Conservation (phyloP, 2,113 vertebrate species). For the Drymodes brunneopygia region DNA sequence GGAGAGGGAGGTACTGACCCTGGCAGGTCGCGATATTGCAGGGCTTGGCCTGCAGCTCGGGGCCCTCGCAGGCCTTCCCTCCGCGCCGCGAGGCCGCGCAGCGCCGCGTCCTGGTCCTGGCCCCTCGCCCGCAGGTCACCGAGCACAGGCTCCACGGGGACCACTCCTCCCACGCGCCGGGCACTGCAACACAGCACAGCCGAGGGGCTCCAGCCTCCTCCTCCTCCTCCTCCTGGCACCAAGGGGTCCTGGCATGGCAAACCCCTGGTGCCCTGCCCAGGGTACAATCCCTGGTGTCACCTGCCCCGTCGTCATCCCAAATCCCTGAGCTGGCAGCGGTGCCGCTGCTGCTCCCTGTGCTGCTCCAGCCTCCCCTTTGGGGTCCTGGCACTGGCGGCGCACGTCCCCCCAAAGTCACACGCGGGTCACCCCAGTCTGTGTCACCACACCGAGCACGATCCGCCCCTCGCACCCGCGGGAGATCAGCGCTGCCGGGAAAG, state of each 20-base stretch:
- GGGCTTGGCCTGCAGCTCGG: slow-evolving; percentile 88
- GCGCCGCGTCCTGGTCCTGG: slow-evolving; percentile 87
- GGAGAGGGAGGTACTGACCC: slow-evolving; percentile 82
- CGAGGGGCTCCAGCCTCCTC: background rate
- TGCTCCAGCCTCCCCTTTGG: background rate
- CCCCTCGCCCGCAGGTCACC: slow-evolving; percentile 91
- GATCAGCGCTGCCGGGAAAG: background rate
- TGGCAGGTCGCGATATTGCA: slow-evolving; percentile 92
- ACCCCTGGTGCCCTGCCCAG: background rate
- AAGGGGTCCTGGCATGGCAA: background rate
- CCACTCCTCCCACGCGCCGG: slow-evolving; percentile 90
- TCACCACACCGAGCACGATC: fast-evolving
- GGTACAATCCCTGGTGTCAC: fast-evolving
- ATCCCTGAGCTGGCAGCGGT: background rate
- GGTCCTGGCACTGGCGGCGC: background rate
- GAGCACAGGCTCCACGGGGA: slow-evolving; percentile 96
- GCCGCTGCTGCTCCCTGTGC: background rate
- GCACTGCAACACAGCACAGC: slow-evolving; percentile 85
- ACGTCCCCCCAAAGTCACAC: fast-evolving
- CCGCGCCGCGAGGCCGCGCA: slow-evolving; percentile 79
- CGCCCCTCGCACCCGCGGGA: fast-evolving
- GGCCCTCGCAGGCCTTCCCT: slow-evolving; percentile 82
- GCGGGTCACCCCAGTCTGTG: fast-evolving
- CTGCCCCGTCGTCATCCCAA: background rate
- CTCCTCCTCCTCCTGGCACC: background rate